phyloP scores from a whole-genome alignment of 2,888 invertebrate genomes.

The Achlya flavicornis region DNA sequence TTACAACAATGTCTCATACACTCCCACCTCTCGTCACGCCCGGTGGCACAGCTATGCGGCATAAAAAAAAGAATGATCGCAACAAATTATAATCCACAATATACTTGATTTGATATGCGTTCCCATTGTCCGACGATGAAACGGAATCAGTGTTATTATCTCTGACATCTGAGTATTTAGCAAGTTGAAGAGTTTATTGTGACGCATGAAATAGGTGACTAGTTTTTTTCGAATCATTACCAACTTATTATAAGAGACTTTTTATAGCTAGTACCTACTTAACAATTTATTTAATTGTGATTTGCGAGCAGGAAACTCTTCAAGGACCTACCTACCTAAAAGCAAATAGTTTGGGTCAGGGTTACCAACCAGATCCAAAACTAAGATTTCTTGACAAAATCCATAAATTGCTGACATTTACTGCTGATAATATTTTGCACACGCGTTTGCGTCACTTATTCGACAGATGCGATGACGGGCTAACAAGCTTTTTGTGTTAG shows the following conservation, averaged over 20 bases:
- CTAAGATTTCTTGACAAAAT: too few relatives aligned
- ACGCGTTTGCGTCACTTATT: too few relatives aligned
- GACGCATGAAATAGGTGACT: constrained; percentile 11
- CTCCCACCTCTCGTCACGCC: constrained; percentile 41
- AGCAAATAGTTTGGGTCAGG: neutral
- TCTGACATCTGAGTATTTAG: constrained; percentile 27
- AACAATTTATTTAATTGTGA: neutral
- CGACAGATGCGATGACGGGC: too few relatives aligned
- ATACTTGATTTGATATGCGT: constrained; percentile 36
- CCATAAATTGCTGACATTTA: too few relatives aligned
- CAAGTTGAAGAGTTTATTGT: constrained; percentile 24
- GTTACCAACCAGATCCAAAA: too few relatives aligned
- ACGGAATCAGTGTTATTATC: constrained; percentile 26
- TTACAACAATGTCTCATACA: constrained; percentile 27
- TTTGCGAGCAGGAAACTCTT: neutral
- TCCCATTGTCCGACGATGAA: constrained; percentile 31
- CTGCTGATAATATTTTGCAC: too few relatives aligned
- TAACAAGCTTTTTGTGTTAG: too few relatives aligned
- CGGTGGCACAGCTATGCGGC: constrained; percentile 33
- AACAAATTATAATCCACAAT: constrained; percentile 34
- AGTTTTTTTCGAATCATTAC: neutral
- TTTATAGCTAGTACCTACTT: neutral
- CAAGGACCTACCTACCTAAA: neutral
- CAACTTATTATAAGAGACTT: neutral
- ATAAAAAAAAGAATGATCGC: constrained; percentile 27